Base-by-base conservation (phyloP, 2,888 invertebrate species). In the Acronicta alni region DNA sequence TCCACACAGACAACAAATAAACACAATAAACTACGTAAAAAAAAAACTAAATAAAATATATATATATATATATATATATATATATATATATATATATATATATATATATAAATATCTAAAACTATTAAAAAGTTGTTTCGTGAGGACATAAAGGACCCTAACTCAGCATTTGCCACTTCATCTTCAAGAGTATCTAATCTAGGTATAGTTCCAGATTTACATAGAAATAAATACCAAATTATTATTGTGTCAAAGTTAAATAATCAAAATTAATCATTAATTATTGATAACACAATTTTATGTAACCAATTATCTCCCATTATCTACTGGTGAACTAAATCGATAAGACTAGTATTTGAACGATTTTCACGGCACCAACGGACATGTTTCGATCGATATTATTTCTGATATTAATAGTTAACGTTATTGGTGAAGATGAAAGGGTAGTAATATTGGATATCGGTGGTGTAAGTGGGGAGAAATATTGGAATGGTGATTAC, bases 401-500 rank as follows among this genome's bases (percentile, higher is more conserved):
- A 47, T 77, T 88, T 58, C 53, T 66, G 70, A 54, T 82, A 53
- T 75, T 86, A 46, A 15, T 86, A 14, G 53, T 61, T 3, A 67
- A 49, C 68, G 76, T 81, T 49, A 60, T 72, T 55, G 75, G 71
- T 38, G 79, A 82, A 8, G 77, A 83, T 14, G 67, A 61, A 12
- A 87, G 72, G 52, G 68, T 77, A 3, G 87, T 93, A 0, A 48
- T 79, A 1, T 70, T 92, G 30, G 87, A 89, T 18, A 51, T 82
- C 4, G 93, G 93, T 0, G 72, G 65, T 1, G 82, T 93, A 1
- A 73, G 75, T 1, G 93, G 91, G 0, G 81, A 80, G n/a, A 92
- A 91, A 38, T 91, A 85, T 53, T 93, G 93, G 93, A 83, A 90
- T 79, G 93, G 92, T 0, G 92, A 93, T 44, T 91, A 83, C 52